Evolutionary conservation across 2,888 invertebrate species (phyloP).

Genomic region (Troides aeacus): DNA sequence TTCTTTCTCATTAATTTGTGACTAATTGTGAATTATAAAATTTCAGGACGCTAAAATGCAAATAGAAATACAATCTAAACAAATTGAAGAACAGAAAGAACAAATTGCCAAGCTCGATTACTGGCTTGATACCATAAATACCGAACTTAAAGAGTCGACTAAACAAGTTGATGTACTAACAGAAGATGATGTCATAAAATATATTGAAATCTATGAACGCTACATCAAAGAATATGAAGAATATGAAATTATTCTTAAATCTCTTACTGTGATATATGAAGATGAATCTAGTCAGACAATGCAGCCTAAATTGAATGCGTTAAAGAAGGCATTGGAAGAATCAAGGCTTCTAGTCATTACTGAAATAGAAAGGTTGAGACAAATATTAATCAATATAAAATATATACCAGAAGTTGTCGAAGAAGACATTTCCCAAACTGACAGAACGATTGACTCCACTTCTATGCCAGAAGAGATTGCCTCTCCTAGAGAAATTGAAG

Average conservation of each 20-base stretch:
- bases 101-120: conserved; percentile 69
- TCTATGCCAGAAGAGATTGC: conserved; percentile 86
- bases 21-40: not conserved
- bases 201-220: conserved; percentile 72
- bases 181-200: conserved; percentile 67
- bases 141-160: conserved; percentile 70
- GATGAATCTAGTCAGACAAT: conserved; percentile 77
- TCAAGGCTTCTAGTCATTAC: conserved; percentile 81
- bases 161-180: conserved; percentile 57
- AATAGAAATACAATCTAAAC: conserved; percentile 58
- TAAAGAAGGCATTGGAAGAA: conserved; percentile 80
- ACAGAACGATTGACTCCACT: conserved; percentile 83
- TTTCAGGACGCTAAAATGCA: conserved; percentile 74
- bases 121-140: conserved; percentile 75
- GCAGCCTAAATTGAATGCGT: conserved; percentile 77
- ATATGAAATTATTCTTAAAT: conserved; percentile 67
- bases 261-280: conserved; percentile 67
- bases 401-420: conserved; percentile 63
- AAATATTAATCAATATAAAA: conserved; percentile 65
- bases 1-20: not conserved
- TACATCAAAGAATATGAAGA: conserved; percentile 73
- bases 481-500: conserved; percentile 53
- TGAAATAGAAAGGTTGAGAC: conserved; percentile 78
- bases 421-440: conserved; percentile 76
- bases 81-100: conserved; percentile 64